phyloP scores from a whole-genome alignment of 1,140 invertebrate species.

The Euura saliciscinereae region DNA sequence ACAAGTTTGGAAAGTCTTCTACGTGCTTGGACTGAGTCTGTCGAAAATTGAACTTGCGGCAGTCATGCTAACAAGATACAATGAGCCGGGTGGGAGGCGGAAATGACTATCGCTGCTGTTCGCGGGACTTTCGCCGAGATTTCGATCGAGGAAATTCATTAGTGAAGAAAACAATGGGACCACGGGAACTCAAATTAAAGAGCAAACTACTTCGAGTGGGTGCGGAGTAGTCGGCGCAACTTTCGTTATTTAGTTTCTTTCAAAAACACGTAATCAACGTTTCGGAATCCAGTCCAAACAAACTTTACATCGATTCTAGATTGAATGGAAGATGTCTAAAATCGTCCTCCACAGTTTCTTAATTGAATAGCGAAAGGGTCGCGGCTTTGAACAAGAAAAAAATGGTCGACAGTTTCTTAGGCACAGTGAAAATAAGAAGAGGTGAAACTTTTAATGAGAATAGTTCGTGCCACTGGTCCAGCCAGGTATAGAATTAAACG shows the following conservation, averaged over 20 bases:
- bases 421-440: too few relatives aligned
- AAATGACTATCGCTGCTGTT: slow-evolving; percentile 20
- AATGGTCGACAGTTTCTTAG: too few relatives aligned
- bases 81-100: background rate
- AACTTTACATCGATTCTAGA: too few relatives aligned
- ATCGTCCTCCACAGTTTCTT: too few relatives aligned
- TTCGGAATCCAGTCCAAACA: too few relatives aligned
- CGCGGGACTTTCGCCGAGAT: slow-evolving; percentile 35
- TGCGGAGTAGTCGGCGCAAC: background rate
- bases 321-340: too few relatives aligned
- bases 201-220: background rate
- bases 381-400: too few relatives aligned
- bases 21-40: slow-evolving; percentile 49
- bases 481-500: background rate
- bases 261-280: background rate
- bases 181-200: background rate
- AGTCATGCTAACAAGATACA: background rate
- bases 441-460: background rate
- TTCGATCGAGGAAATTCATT: slow-evolving; percentile 35
- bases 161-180: background rate
- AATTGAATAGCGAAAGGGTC: too few relatives aligned
- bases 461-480: background rate
- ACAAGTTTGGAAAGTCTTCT: slow-evolving; percentile 59
- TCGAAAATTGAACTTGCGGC: background rate
- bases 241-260: background rate